Percentiles rank a stretch among this genome's conserved stretches.
These are phyloP conservation scores for Acheta domesticus DNA, from an alignment of 2,888 invertebrate species.

Conservation along the genomic window DNA sequence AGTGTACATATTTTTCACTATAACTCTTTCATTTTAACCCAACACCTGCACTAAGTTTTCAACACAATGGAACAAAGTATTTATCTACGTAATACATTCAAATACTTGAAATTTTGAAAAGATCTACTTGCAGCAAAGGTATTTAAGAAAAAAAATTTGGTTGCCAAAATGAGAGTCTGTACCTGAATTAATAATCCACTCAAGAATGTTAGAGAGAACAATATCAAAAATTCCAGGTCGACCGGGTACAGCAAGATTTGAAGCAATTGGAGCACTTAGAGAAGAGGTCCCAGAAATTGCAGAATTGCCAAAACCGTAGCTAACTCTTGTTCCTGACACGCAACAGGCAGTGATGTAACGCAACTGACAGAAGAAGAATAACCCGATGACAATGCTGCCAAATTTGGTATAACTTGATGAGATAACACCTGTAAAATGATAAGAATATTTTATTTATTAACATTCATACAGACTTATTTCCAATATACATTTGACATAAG, in stretches of 20 bases:
- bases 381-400: slow-evolving; percentile 75
- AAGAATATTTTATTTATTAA: slow-evolving; percentile 20
- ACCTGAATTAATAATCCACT: slow-evolving; percentile 73
- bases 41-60: no score
- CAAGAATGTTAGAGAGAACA: slow-evolving; percentile 70
- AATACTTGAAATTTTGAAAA: no score
- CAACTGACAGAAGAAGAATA: slow-evolving; percentile 71
- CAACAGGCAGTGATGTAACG: slow-evolving; percentile 65
- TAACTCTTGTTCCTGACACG: slow-evolving; percentile 47
- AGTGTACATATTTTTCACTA: no score
- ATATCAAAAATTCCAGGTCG: slow-evolving; percentile 53
- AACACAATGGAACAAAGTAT: no score
- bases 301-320: neutral
- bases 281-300: neutral
- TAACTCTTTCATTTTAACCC: no score
- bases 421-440: slow-evolving; percentile 50
- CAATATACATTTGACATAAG: no score
- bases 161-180: neutral
- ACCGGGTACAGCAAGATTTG: neutral
- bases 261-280: neutral
- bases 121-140: no score
- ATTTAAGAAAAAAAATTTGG: no score
- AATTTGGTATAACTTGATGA: slow-evolving; percentile 69
- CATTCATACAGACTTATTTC: no score
- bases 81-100: no score